Evolutionary conservation across 2,113 vertebrate genomes (phyloP).

Genomic region (Heloderma charlesbogerti): DNA sequence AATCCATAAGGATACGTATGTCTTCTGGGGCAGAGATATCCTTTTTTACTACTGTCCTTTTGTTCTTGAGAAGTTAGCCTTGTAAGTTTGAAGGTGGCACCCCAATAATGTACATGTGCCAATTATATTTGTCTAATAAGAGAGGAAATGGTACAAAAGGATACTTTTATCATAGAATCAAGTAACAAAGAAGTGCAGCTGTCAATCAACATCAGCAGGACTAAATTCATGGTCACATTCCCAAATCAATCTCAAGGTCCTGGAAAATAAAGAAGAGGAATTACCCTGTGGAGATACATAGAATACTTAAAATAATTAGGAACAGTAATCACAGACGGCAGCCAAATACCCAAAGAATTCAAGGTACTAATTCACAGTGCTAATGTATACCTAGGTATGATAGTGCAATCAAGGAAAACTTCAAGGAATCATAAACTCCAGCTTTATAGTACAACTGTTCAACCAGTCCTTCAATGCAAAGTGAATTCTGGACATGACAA

Average conservation of each 20-base stretch:
- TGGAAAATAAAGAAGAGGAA: not conserved
- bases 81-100: not conserved
- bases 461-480: not conserved
- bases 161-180: not conserved
- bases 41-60: not conserved
- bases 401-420: not conserved
- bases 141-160: not conserved
- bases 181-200: not conserved
- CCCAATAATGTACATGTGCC: not conserved
- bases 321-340: not conserved
- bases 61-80: not conserved
- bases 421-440: not conserved
- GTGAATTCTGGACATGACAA: not conserved
- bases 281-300: not conserved
- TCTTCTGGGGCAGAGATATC: not conserved
- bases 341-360: not conserved
- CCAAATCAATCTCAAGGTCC: not conserved
- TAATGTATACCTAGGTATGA: not conserved
- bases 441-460: not conserved
- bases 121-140: not conserved
- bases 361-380: not conserved
- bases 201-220: not conserved
- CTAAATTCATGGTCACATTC: not conserved
- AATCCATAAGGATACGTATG: not conserved
- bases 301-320: not conserved